Percentiles rank a stretch among this genome's conserved stretches.
These are phyloP conservation scores for Drosophila yooni DNA, from an alignment of 2,888 invertebrate genomes.

Conservation along the genomic window DNA sequence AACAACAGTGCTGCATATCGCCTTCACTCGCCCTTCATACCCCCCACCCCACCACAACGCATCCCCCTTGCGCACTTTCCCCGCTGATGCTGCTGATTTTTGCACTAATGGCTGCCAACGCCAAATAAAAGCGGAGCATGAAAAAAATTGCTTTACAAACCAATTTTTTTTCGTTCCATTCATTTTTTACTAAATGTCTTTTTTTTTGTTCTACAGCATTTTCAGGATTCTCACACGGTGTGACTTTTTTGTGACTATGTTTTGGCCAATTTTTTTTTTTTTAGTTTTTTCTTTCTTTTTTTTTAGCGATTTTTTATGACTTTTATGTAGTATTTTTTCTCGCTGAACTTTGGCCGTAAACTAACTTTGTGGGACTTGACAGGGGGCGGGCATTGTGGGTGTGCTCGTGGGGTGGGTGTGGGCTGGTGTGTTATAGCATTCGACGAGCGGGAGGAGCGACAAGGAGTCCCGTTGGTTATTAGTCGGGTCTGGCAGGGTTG, in stretches of 20 bases:
- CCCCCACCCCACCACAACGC: neutral
- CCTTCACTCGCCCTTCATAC: neutral
- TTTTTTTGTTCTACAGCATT: conserved; percentile 57
- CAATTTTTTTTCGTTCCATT: conserved; percentile 63
- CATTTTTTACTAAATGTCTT: conserved; percentile 31
- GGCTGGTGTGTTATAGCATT: neutral
- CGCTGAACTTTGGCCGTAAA: conserved; percentile 74
- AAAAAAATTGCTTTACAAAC: conserved; percentile 68
- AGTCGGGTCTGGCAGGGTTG: conserved; percentile 53
- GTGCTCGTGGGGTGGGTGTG: neutral
- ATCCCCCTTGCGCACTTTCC: conserved; percentile 14
- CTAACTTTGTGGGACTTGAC: conserved; percentile 73
- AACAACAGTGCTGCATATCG: conserved; percentile 23
- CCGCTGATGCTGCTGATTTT: conserved; percentile 75
- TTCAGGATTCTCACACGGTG: conserved; percentile 64
- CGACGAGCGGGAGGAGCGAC: conserved; percentile 3
- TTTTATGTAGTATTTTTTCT: conserved; percentile 57
- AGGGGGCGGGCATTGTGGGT: conserved; percentile 32
- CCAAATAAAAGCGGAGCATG: conserved; percentile 71
- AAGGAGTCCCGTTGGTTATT: conserved; percentile 63
- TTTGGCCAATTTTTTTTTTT: conserved; percentile 66
- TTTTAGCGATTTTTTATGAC: conserved; percentile 45
- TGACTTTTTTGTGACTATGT: conserved; percentile 69
- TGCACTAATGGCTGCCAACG: conserved; percentile 76
- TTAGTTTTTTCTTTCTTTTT: conserved; percentile 24